phyloP scores from a whole-genome alignment of 2,113 vertebrate species.

The Vireo altiloquus region DNA sequence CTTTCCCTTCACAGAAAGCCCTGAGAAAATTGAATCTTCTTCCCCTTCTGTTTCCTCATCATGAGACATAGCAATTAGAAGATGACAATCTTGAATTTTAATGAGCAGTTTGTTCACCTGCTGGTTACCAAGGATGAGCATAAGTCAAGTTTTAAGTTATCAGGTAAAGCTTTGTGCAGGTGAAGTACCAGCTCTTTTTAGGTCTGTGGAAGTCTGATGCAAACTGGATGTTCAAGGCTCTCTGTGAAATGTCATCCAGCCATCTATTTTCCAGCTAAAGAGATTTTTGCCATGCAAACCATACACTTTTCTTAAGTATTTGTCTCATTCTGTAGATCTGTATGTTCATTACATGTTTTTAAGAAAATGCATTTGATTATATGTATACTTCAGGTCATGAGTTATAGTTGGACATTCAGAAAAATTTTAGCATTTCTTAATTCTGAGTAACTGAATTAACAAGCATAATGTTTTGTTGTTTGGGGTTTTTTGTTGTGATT shows the following conservation, averaged over 20 bases:
- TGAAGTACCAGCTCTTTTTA: background rate
- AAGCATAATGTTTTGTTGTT: accelerated
- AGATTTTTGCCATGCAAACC: background rate
- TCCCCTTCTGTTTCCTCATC: background rate
- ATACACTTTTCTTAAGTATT: background rate
- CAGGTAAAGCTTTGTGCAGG: background rate
- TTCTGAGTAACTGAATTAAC: background rate
- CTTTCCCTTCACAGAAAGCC: background rate
- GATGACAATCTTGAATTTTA: background rate
- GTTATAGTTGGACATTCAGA: background rate
- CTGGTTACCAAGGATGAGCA: background rate
- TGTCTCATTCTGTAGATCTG: background rate
- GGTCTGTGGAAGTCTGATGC: background rate
- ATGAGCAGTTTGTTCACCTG: background rate
- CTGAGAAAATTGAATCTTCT: background rate
- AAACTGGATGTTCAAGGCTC: background rate
- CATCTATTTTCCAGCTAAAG: background rate
- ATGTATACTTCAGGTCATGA: background rate
- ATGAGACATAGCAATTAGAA: background rate
- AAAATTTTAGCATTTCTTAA: background rate
- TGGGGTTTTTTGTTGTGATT: no score
- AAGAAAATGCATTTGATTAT: background rate
- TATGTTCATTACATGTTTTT: background rate
- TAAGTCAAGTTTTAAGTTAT: background rate
- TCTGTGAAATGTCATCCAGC: background rate